Conservation (phyloP, 2,888 invertebrate species). For the Troides helena region DNA sequence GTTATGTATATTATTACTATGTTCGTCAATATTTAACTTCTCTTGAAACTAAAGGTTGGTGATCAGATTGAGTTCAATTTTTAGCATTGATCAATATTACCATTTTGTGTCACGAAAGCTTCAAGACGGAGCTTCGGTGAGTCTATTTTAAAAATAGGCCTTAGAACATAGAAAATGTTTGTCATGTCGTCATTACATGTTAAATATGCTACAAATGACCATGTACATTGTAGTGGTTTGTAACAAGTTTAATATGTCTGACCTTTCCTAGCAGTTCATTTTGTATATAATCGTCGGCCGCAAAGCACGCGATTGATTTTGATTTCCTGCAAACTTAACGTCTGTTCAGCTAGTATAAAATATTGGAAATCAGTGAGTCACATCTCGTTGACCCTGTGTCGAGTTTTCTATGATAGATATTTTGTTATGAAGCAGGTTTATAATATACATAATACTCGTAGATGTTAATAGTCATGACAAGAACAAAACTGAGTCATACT, state of each 20-base stretch:
- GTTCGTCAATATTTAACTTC: no score
- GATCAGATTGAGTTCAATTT: no score
- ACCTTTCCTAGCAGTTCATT: neutral
- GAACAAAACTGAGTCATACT: neutral
- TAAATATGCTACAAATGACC: no score
- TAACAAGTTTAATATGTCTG: neutral
- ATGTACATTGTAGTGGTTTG: neutral
- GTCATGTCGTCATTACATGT: no score
- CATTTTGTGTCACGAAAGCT: no score
- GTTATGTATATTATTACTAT: no score
- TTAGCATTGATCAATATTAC: no score
- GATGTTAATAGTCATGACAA: neutral
- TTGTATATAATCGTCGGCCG: neutral
- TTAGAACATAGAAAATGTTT: no score
- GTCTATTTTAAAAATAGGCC: no score
- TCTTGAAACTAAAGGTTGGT: no score
- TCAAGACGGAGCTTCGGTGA: no score
- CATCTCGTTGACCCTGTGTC: conserved; percentile 26
- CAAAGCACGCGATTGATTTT: conserved; percentile 1
- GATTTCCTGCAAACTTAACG: neutral
- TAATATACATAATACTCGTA: neutral
- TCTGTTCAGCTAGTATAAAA: conserved; percentile 7
- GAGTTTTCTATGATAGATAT: conserved; percentile 8
- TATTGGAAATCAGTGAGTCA: conserved; percentile 24
- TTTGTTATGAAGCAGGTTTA: conserved; percentile 8